phyloP scores from a whole-genome alignment of 2,113 vertebrate species.

The Epinephelus cyanopodus region DNA sequence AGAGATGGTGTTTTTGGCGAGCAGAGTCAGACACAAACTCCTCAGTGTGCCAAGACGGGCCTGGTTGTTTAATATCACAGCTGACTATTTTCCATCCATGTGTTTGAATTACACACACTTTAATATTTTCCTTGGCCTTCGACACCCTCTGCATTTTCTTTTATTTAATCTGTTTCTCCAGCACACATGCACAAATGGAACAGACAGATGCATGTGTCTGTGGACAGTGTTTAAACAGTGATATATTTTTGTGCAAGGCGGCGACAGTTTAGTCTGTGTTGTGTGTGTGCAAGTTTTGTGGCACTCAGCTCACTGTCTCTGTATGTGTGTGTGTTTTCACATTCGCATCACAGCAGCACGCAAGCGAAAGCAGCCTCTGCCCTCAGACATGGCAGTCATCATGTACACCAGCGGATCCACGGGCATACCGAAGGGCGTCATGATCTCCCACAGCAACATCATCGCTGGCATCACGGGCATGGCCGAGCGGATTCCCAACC shows the following conservation, averaged over 20 bases:
- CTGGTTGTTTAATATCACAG: conserved; percentile 47
- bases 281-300: not conserved
- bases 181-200: not conserved
- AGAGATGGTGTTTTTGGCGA: not conserved
- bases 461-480: conserved; percentile 94
- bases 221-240: not conserved
- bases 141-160: not conserved
- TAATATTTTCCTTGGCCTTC: conserved; percentile 8
- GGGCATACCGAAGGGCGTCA: conserved; percentile 94
- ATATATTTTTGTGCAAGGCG: not conserved
- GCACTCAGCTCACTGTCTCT: not conserved
- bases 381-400: conserved; percentile 93
- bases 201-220: not conserved
- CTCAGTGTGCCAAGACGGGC: conserved; percentile 5
- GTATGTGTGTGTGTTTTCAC: not conserved
- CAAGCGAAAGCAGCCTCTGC: conserved; percentile 78
- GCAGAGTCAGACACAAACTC: not conserved
- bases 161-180: not conserved
- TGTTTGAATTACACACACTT: not conserved
- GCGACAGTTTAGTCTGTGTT: not conserved
- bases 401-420: conserved; percentile 99
- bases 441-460: conserved; percentile 96
- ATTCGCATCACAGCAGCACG: conserved; percentile 72
- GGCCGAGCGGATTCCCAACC: conserved; percentile 90
- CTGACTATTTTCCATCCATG: conserved; percentile 41